These are phyloP conservation scores for Drosophila stalkeri DNA, from an alignment of 2,888 invertebrate species.

Conservation along the genomic window DNA sequence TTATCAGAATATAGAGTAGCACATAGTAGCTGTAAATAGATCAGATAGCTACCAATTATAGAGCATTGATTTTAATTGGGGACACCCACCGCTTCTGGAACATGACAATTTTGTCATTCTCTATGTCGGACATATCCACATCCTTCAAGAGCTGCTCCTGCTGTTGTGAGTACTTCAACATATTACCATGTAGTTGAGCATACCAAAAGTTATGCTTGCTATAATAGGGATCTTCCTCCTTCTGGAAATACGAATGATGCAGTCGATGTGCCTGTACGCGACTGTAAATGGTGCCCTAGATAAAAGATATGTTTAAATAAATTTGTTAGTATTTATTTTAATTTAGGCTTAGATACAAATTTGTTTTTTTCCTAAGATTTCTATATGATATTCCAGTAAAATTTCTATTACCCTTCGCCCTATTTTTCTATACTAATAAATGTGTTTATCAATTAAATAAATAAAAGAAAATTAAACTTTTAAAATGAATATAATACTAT, in stretches of 20 bases:
- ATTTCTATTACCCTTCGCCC: too few species aligned
- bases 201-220: constrained; percentile 92
- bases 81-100: constrained; percentile 90
- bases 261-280: constrained; percentile 93
- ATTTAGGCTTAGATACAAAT: too few species aligned
- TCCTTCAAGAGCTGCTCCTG: constrained; percentile 88
- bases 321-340: background rate
- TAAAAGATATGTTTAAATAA: background rate
- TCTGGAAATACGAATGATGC: constrained; percentile 92
- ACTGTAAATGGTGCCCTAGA: constrained; percentile 92
- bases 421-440: too few species aligned
- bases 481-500: too few species aligned
- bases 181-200: constrained; percentile 91
- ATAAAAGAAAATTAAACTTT: too few species aligned
- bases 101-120: constrained; percentile 91
- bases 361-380: too few species aligned
- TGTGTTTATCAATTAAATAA: too few species aligned
- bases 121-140: constrained; percentile 93
- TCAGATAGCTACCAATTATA: background rate
- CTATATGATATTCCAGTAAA: too few species aligned
- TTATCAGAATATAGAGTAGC: constrained; percentile 88
- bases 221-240: constrained; percentile 92
- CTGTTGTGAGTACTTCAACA: constrained; percentile 88
- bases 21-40: constrained; percentile 88
- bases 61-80: background rate